phyloP scores from a whole-genome alignment of 2,797 vertebrate species.

The Yasuhikotakia modesta region DNA sequence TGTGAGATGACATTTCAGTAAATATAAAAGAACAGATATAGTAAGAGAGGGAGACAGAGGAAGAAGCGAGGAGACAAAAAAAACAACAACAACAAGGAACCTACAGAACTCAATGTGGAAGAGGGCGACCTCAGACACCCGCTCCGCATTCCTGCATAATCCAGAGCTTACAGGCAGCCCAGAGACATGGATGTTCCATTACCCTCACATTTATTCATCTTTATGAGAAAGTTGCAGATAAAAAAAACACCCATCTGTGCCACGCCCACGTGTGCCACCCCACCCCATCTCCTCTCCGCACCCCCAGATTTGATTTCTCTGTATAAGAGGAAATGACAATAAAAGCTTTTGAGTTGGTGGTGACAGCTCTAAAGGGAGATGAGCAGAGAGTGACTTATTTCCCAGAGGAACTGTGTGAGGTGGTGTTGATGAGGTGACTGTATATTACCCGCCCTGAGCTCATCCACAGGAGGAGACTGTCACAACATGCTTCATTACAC shows the following conservation, averaged over 20 bases:
- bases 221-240: constrained; percentile 66
- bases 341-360: constrained; percentile 54
- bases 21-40: constrained; percentile 9
- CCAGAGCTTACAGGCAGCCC: constrained; percentile 54
- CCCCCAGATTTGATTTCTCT: constrained; percentile 69
- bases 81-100: constrained; percentile 46
- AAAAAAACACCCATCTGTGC: constrained; percentile 53
- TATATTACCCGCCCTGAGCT: constrained; percentile 66
- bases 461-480: constrained; percentile 60
- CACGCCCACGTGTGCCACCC: constrained; percentile 18
- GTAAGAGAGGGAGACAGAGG: constrained; percentile 4
- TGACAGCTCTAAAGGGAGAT: constrained; percentile 67
- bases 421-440: constrained; percentile 64
- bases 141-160: constrained; percentile 65
- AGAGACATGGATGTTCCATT: constrained; percentile 69
- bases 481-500: constrained; percentile 68
- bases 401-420: constrained; percentile 68
- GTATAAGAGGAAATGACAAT: constrained; percentile 72
- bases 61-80: constrained; percentile 10
- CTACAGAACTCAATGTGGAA: constrained; percentile 25
- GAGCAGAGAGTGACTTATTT: constrained; percentile 73
- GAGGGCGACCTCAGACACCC: constrained; percentile 57
- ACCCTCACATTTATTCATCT: constrained; percentile 68
- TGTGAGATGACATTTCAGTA: constrained; percentile 55
- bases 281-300: constrained; percentile 18